Evolutionary conservation across 2,797 vertebrate species (phyloP).

Genomic region (Craterocephalus amniculus): DNA sequence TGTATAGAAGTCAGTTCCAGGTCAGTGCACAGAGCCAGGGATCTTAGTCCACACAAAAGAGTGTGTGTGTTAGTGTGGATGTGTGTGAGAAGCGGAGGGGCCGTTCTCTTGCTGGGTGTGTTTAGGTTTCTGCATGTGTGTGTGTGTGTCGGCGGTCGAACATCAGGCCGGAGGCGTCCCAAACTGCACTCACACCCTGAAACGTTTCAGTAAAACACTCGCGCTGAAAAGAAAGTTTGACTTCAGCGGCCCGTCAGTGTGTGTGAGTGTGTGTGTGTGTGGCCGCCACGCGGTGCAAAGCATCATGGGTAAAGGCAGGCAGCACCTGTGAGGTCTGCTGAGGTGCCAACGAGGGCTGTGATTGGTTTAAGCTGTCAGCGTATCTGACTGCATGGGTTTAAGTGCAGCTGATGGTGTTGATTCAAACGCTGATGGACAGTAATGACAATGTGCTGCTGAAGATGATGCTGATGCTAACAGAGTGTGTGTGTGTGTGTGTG

Average conservation of each 20-base stretch:
- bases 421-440: not conserved
- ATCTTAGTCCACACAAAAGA: constrained; percentile 73
- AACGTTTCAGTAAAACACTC: constrained; percentile 54
- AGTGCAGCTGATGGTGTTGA: not conserved
- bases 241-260: constrained; percentile 7
- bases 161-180: constrained; percentile 49
- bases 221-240: constrained; percentile 29
- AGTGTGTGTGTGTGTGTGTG: constrained; percentile 24
- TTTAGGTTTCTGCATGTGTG: constrained; percentile 30
- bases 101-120: constrained; percentile 25
- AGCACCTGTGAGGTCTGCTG: not conserved
- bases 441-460: not conserved
- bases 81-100: constrained; percentile 13
- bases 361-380: constrained; percentile 3
- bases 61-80: constrained; percentile 37
- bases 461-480: constrained; percentile 1
- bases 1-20: constrained; percentile 81
- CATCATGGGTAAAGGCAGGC: constrained; percentile 56
- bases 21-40: constrained; percentile 71
- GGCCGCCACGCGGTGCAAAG: constrained; percentile 38
- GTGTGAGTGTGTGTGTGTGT: constrained; percentile 18
- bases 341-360: not conserved
- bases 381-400: not conserved
- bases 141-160: constrained; percentile 43
- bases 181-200: constrained; percentile 52